Base-by-base conservation (phyloP, 2,113 vertebrate species). In the Chaetorhynchus papuensis region DNA sequence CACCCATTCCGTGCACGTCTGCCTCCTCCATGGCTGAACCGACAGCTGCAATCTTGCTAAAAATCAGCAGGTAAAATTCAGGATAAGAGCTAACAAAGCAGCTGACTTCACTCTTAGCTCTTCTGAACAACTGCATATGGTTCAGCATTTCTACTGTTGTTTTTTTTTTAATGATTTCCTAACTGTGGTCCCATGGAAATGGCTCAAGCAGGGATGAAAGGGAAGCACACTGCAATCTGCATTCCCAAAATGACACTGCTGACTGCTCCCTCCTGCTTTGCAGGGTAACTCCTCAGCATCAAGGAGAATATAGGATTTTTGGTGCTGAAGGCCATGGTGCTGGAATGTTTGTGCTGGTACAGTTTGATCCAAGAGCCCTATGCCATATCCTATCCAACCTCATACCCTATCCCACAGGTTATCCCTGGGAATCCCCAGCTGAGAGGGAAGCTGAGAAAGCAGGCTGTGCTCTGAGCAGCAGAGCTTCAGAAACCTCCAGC, bases 321-420 rank as follows among this genome's bases (percentile, higher is more conserved):
- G 14, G 39, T 20, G 45, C 41, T 87, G 57, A 80, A 69, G 18
- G 21, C 35, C 39, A 35, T 7, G 6, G 49, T 8, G 28, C 21
- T 21, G 0, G 1, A 65, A 41, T 13, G 24, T 27, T 69, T 49
- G 31, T 19, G 5, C 7, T 71, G 21, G 35, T 18, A 23, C 5
- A 11, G 69, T 65, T 61, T 85, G 47, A 75, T 11, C 50, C 1
- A 2, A 69, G 41, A 77, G 44, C n/a, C 27, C 37, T 17, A 6
- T 15, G 17, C 1, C 2, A 44, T 31, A n/a, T 9, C 17, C 22
- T 26, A 5, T 7, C n/a, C 21, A n/a, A 9, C 53, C 59, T 6
- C 2, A 1, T 3, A 49, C 19, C 39, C 50, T 6, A 6, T 23
- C 2, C 1, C 3, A 1, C 20, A 50, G 56, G 50, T 31, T 41